Percentiles rank a stretch among this genome's conserved stretches.
These are phyloP conservation scores for Micropterix aruncella DNA, from an alignment of 2,888 invertebrate genomes.

Conservation along the genomic window DNA sequence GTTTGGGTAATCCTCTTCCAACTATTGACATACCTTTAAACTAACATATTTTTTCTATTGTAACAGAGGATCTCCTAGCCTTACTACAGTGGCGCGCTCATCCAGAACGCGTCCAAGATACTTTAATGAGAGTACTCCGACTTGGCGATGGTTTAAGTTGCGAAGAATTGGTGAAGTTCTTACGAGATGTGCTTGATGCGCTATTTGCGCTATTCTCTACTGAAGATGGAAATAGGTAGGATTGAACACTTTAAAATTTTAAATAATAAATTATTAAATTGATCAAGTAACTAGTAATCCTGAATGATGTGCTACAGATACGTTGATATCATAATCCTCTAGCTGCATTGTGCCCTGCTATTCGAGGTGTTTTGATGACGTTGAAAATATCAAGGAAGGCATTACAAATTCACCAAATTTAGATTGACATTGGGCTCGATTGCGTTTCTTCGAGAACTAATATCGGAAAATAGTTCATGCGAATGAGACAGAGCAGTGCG, in stretches of 20 bases:
- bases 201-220: slow-evolving; percentile 88
- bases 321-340: not conserved
- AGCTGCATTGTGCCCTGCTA: not conserved
- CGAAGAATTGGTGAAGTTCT: slow-evolving; percentile 87
- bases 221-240: slow-evolving; percentile 68
- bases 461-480: no score
- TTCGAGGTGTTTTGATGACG: no score
- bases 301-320: not conserved
- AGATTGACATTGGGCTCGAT: no score
- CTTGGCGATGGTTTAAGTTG: slow-evolving; percentile 70
- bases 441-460: no score
- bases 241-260: not conserved
- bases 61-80: slow-evolving; percentile 70
- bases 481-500: no score
- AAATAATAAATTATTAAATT: not conserved
- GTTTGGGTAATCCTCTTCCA: no score
- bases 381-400: no score
- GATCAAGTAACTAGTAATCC: no score
- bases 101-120: slow-evolving; percentile 77
- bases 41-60: slow-evolving; percentile 6
- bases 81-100: slow-evolving; percentile 85
- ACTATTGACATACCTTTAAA: no score
- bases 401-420: no score
- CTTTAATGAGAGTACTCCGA: slow-evolving; percentile 64
- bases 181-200: slow-evolving; percentile 88